Evolutionary conservation across 2,888 invertebrate genomes (phyloP), one percentile per base, ranked within the genome.

Genomic region (Podotricha telesiphe): DNA sequence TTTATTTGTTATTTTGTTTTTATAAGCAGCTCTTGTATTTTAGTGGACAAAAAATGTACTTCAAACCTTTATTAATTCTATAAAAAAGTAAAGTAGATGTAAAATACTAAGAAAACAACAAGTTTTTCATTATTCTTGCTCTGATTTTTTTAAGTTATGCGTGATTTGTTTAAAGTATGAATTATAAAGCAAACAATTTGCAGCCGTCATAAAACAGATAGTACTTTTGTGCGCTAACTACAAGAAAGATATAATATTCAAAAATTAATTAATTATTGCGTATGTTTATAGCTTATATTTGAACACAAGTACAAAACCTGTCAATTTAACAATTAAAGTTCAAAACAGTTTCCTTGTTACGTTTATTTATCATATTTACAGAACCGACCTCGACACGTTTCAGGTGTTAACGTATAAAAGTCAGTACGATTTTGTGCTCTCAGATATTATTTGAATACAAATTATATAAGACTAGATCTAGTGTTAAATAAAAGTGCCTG

Each of bases 321-420:
- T 28, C 10, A 65, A 65, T 47, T 56, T 65, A n/a, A 47, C n/a
- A n/a, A n/a, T n/a, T n/a, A 47, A 48, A 55, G 13, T 53, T 53
- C n/a, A 53, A 28, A 53, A 61, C 53, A 70, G 68, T 70, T 73
- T 68, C 73, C 71, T 75, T 76, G 70, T 76, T 73, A 68, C 73
- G 63, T 70, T 71, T 71, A n/a, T n/a, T n/a, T n/a, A 75, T 72
- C 68, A 70, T 77, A 77, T 72, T 74, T 78, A 78, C 66, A 76
- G 72, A 75, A 77, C 76, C 71, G 73, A 62, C 77, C 80, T 79
- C 75, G 81, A 83, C 76, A 82, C 74, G 74, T 68, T 77, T 78
- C 67, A 73, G 76, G 76, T 74, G 73, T 73, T 73, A 80, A 73
- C 22, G 20, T 61, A 67, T 50, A 67, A 80, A 80, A 82, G 17